These are phyloP conservation scores for Spatulosminthurus flaviceps DNA, from an alignment of 2,888 invertebrate genomes.

Conservation along the genomic window DNA sequence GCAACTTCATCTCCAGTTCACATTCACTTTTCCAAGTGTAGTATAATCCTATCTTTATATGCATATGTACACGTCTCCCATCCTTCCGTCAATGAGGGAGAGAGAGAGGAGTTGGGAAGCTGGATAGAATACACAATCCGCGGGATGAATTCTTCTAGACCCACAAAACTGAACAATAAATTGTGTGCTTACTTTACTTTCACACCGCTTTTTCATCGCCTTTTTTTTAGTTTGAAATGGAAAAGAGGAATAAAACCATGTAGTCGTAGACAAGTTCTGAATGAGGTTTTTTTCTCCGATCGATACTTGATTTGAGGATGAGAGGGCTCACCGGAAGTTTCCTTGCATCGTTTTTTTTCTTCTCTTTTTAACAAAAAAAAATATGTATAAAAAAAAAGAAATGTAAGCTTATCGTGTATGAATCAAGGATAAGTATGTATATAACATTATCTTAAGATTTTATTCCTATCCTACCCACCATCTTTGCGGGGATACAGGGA, in stretches of 20 bases:
- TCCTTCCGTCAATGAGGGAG: too few relatives aligned
- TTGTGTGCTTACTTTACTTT: constrained; percentile 2
- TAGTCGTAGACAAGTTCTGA: neutral
- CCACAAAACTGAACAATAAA: constrained; percentile 1
- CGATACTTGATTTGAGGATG: neutral
- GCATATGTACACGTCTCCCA: neutral
- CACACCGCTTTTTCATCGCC: neutral
- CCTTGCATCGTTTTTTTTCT: neutral
- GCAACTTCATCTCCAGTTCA: constrained; percentile 3
- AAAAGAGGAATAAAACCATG: neutral
- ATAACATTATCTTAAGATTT: too few relatives aligned
- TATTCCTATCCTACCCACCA: too few relatives aligned
- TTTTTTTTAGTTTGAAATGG: constrained; percentile 11
- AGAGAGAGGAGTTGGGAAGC: neutral
- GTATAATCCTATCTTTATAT: constrained; percentile 7
- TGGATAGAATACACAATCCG: neutral
- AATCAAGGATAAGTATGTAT: too few relatives aligned
- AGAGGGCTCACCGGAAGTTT: neutral
- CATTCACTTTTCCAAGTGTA: too few relatives aligned
- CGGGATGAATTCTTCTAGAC: neutral
- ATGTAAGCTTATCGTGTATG: too few relatives aligned
- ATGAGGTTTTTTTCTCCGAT: constrained; percentile 7
- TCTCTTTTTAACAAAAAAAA: neutral
- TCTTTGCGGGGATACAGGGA: neutral
- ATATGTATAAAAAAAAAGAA: too few relatives aligned